A percentile compares a stretch with the other conserved stretches of the same genome.
phyloP scores from a whole-genome alignment of 2,113 vertebrate species.

The Dolichallabes microphthalmus region DNA sequence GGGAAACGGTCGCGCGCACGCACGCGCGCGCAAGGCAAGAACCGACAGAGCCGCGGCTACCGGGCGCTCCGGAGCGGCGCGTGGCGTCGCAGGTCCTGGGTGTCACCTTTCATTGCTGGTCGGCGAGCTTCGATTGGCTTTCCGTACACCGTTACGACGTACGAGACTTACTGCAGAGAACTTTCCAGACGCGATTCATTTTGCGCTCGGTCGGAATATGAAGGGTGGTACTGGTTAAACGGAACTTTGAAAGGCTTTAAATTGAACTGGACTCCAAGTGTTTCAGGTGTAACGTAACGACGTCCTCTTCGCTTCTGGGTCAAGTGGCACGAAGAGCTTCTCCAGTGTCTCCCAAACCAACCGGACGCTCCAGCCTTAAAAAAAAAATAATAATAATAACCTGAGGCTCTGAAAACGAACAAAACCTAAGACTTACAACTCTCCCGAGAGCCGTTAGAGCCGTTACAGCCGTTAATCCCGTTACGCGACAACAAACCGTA shows the following conservation, averaged over 20 bases:
- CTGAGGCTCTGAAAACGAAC: background rate
- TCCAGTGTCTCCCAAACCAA: conserved; percentile 62
- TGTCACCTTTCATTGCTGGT: conserved; percentile 20
- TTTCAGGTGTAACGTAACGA: conserved; percentile 1
- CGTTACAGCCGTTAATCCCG: background rate
- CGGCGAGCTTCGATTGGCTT: background rate
- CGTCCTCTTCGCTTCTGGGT: conserved; percentile 58
- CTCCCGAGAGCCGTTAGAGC: background rate
- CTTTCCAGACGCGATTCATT: background rate
- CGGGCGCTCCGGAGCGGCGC: conserved; percentile 42
- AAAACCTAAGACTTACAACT: background rate
- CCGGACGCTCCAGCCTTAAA: conserved; percentile 13
- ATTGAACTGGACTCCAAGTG: background rate
- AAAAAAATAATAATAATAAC: background rate
- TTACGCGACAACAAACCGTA: background rate
- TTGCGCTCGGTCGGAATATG: background rate
- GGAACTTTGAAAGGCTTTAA: background rate
- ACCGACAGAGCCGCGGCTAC: conserved; percentile 44
- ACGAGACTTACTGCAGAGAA: background rate
- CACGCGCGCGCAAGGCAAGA: conserved; percentile 20
- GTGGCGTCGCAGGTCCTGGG: conserved; percentile 52
- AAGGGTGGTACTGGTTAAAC: background rate
- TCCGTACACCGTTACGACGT: background rate
- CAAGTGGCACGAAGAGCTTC: conserved; percentile 64
- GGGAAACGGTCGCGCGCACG: conserved; percentile 47